Conservation (phyloP, 2,888 invertebrate species). For the Saturnia japonica region DNA sequence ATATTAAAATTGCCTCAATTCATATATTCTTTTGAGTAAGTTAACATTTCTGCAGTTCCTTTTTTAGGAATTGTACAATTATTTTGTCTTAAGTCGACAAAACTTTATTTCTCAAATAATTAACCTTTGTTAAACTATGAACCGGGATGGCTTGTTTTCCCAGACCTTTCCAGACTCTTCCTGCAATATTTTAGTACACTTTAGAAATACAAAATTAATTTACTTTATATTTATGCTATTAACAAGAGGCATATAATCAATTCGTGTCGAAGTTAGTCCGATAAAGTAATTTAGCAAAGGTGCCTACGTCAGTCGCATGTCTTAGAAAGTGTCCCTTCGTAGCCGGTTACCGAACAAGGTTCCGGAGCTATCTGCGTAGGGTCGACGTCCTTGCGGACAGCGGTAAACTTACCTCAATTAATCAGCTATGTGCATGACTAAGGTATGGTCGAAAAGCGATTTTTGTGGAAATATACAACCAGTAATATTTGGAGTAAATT, state of each 20-base stretch:
- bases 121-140: not conserved
- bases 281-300: slow-evolving; percentile 49
- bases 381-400: slow-evolving; percentile 50
- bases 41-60: too few relatives aligned
- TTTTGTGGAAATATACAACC: too few relatives aligned
- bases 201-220: not conserved
- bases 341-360: slow-evolving; percentile 46
- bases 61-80: slow-evolving; percentile 13
- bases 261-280: slow-evolving; percentile 16
- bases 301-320: slow-evolving; percentile 42
- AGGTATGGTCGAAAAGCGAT: slow-evolving; percentile 43
- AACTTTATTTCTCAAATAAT: not conserved
- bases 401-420: slow-evolving; percentile 52
- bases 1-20: too few relatives aligned
- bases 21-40: too few relatives aligned
- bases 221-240: not conserved
- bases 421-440: slow-evolving; percentile 42
- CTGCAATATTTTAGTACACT: not conserved
- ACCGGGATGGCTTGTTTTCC: not conserved
- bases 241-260: slow-evolving; percentile 7
- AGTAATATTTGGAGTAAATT: too few relatives aligned
- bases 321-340: slow-evolving; percentile 48
- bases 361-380: slow-evolving; percentile 43
- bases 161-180: not conserved
- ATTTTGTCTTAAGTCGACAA: not conserved